Evolutionary conservation across 2,888 invertebrate genomes (phyloP), one percentile per base, ranked within the genome.

Genomic region (Trichogramma evanescens): DNA sequence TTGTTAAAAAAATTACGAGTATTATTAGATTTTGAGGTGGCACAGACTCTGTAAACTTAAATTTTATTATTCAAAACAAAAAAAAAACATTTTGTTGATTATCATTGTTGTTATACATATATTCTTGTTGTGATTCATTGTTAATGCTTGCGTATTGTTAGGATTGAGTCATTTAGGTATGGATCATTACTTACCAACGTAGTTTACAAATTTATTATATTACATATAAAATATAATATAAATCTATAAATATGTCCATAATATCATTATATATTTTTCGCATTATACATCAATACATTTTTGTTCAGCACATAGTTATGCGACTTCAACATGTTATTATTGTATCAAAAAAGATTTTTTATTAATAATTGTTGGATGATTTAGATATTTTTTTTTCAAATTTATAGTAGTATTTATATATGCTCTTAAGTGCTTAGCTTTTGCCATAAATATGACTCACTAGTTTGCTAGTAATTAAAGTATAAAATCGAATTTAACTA

Each of bases 141-240:
- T 78, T 77, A 77, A 78, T 78, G 77, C 77, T 78, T 78, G 77
- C 77, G 75, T 78, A 75, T 77, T 77, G 73, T 77, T 78, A 78
- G 77, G 77, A 78, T 76, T 77, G 77, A 77, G 77, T 78, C 77
- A 78, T 76, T 78, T 78, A 78, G 77, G 77, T 78, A 77, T 78
- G 77, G 75, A 77, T 74, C 75, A 76, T 76, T 71, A 76, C 74
- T 75, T 77, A 26, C 26, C 26, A 75, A 77, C 68, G 74, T 76
- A 77, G 77, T 73, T 64, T 72, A 71, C 26, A 26, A 71, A 74
- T 67, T 67, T 74, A 68, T 75, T 71, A 72, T 66, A 1, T 26
- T 26, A 26, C 26, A 26, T 26, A 26, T 26, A 26, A 26, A 26
- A 3, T 26, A 26, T 26, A 26, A 26, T 26, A 26, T 26, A 26